These are phyloP conservation scores for Quadroppia sp. DNA, from an alignment of 2,888 invertebrate species.

Conservation along the genomic window DNA sequence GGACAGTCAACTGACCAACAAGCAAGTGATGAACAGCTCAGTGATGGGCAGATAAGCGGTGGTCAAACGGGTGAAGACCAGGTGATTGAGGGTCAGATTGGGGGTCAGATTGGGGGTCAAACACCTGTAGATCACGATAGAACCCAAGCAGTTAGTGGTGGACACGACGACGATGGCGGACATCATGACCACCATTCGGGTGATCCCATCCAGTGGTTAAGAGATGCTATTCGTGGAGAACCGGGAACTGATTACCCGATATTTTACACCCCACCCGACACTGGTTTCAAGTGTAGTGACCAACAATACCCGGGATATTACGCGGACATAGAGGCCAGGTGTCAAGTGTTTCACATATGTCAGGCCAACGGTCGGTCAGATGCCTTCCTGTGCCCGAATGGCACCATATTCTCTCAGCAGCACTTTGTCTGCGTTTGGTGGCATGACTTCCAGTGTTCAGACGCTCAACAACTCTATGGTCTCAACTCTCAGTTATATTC, in stretches of 20 bases:
- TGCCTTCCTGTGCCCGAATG: conserved; percentile 49
- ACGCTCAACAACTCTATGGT: conserved; percentile 55
- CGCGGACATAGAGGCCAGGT: conserved; percentile 48
- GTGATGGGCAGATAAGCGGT: neutral
- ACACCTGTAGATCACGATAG: neutral
- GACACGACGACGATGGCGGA: conserved; percentile 16
- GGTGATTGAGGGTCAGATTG: neutral
- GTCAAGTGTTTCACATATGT: conserved; percentile 47
- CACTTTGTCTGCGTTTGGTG: conserved; percentile 66
- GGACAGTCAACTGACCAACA: neutral
- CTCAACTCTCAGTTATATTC: conserved; percentile 54
- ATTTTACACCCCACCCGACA: conserved; percentile 53
- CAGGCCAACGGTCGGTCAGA: conserved; percentile 42
- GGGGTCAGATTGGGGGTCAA: neutral
- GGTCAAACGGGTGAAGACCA: neutral
- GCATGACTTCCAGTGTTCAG: conserved; percentile 63
- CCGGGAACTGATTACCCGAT: conserved; percentile 65
- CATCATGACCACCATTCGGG: conserved; percentile 47
- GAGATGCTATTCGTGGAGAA: conserved; percentile 64
- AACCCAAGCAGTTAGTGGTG: neutral
- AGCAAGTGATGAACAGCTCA: neutral
- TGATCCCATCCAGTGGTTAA: conserved; percentile 57
- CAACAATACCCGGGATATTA: conserved; percentile 47
- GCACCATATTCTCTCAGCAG: conserved; percentile 65
- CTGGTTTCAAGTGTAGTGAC: conserved; percentile 46